Evolutionary conservation across 35 echinoderm and acorn worm species (phyloP).

Genomic region (Apostichopus californicus): DNA sequence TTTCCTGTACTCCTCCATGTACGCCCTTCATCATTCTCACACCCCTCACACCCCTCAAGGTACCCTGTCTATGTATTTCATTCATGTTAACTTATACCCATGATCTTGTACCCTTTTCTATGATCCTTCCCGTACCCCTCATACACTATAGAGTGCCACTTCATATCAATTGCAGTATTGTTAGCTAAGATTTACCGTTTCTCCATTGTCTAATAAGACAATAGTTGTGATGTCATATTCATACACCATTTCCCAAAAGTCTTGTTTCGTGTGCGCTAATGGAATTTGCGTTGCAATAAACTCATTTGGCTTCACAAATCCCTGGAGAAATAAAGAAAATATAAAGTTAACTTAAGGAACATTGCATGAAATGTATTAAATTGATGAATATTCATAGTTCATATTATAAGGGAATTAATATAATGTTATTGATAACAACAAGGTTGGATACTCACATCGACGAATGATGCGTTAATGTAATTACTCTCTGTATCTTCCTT

Average conservation of each 20-base stretch:
- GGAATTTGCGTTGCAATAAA: slow-evolving; percentile 44
- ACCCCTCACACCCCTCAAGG: too few species aligned
- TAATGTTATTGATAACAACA: too few species aligned
- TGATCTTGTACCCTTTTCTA: background rate
- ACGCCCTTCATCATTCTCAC: too few species aligned
- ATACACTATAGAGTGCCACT: too few species aligned
- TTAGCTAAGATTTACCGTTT: background rate
- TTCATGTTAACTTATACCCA: too few species aligned
- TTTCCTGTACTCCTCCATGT: too few species aligned
- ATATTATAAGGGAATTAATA: too few species aligned
- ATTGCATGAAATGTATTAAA: too few species aligned
- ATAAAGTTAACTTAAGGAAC: too few species aligned
- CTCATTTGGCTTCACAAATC: slow-evolving; percentile 46
- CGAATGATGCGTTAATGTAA: slow-evolving; percentile 37
- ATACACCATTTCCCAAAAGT: slow-evolving; percentile 55
- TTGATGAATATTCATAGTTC: too few species aligned
- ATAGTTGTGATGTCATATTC: slow-evolving; percentile 52
- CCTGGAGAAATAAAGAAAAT: background rate
- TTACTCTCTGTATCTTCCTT: slow-evolving; percentile 40
- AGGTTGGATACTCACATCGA: slow-evolving; percentile 13
- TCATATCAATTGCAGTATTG: background rate
- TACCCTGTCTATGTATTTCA: too few species aligned
- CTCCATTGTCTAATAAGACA: slow-evolving; percentile 27
- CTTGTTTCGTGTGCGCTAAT: slow-evolving; percentile 33
- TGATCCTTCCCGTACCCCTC: too few species aligned